A percentile compares a stretch with the other conserved stretches of the same genome.
phyloP scores from a whole-genome alignment of 2,113 vertebrate species.

The Strix uralensis region DNA sequence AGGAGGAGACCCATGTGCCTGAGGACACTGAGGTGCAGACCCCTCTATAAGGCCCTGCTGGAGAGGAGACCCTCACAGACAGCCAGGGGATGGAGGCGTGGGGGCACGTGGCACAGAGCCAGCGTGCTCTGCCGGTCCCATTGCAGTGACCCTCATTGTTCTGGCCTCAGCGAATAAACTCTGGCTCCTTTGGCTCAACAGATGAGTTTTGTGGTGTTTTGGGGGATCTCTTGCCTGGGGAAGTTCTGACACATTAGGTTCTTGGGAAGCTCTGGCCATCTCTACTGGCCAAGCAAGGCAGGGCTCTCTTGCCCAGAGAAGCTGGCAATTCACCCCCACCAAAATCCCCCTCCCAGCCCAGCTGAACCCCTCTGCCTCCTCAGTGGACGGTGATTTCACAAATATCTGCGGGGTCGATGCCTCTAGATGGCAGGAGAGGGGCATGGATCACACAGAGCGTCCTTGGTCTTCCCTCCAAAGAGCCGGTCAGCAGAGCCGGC shows the following conservation, averaged over 20 bases:
- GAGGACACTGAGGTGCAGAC: not conserved
- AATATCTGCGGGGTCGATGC: not conserved
- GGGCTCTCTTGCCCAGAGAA: no score
- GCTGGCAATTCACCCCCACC: not conserved
- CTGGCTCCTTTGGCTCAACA: not conserved
- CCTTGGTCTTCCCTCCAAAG: not conserved
- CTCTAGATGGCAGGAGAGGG: constrained; percentile 6
- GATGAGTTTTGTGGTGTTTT: not conserved
- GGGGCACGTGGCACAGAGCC: not conserved
- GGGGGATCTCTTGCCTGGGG: not conserved
- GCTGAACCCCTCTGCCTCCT: not conserved
- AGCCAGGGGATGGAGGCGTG: no score
- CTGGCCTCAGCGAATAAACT: not conserved
- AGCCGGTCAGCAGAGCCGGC: rapidly evolving
- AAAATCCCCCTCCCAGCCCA: not conserved
- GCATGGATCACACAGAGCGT: rapidly evolving
- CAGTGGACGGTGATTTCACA: not conserved
- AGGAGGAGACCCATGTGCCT: not conserved
- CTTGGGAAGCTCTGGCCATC: not conserved
- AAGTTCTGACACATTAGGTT: no score
- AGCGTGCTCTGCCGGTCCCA: no score
- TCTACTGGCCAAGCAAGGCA: no score
- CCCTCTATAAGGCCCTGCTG: not conserved
- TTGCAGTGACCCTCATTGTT: not conserved
- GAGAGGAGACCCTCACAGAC: rapidly evolving